Evolutionary conservation across 2,888 invertebrate genomes (phyloP), one percentile per base, ranked within the genome.

Genomic region (Hybos culiciformis): DNA sequence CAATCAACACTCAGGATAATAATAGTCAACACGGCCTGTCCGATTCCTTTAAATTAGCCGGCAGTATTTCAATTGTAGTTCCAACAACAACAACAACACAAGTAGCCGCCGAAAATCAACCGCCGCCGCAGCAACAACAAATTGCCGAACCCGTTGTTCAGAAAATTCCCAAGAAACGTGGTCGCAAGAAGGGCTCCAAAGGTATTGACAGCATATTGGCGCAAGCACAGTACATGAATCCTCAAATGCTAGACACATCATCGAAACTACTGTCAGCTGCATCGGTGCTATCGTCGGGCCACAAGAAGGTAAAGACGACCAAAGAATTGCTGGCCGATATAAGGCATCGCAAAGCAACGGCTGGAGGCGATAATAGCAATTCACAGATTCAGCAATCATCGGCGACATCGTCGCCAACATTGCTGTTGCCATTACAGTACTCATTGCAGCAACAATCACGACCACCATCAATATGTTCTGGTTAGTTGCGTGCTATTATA

Each of bases 231-330:
- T 58, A 57, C 37, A 50, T 63, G 2, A 58, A 57, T 9, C 56
- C 62, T 2, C 61, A 64, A 50, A 59, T 62, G 39, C 55, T 56
- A 5, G 58, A 61, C 17, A 49, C 55, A 9, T 46, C 50, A 14
- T 41, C 42, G 3, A 39, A 37, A 21, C 21, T 50, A 6, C 38
- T 50, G n/a, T 46, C 49, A 20, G 36, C 52, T 4, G 44, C 49
- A 14, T 43, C 46, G 8, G n/a, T n/a, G n/a, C 44, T 50, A 4
- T 38, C 45, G 9, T 47, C 51, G 8, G 54, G 57, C 11, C 56
- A 55, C 2, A 66, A 66, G 47, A 66, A 66, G 46, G 64, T 66
- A 0, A 66, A 66, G 53, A 66, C 66, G 0, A 66, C 66, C 8
- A 64, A 61, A 40, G 66, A 66, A 47, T 51, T 66, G 3, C 58